These are phyloP conservation scores for Ophiothrix spiculata DNA, from an alignment of 35 echinoderm and acorn worm genomes.

Conservation along the genomic window DNA sequence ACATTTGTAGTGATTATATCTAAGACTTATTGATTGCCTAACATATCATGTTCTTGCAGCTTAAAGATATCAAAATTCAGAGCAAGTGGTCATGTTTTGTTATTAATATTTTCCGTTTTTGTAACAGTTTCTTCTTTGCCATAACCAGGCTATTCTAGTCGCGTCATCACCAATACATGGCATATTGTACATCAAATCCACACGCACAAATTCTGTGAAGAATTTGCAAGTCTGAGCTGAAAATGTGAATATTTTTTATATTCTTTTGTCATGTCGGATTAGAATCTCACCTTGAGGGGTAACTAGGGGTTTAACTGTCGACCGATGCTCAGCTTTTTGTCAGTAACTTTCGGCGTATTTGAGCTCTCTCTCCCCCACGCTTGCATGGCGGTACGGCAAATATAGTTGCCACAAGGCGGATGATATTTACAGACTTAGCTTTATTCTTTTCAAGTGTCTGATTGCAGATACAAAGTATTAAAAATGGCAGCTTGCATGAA, in stretches of 20 bases:
- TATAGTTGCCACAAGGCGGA: not conserved
- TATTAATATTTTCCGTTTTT: not conserved
- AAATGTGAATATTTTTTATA: not conserved
- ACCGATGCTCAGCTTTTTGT: not conserved
- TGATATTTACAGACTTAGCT: not conserved
- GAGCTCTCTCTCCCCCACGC: conserved; percentile 11
- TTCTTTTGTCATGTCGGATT: not conserved
- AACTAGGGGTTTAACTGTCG: not conserved
- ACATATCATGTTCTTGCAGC: not conserved
- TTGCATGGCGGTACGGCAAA: not conserved
- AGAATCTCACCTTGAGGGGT: not conserved
- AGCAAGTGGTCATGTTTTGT: conserved; percentile 7
- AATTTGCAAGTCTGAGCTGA: not conserved
- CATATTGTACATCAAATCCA: conserved; percentile 1
- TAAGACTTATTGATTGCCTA: not conserved
- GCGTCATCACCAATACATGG: too few relatives aligned
- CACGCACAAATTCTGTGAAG: not conserved
- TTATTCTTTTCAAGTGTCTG: conserved; percentile 5
- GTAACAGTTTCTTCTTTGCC: not conserved
- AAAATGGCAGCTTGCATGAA: conserved; percentile 12
- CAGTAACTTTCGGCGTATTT: conserved; percentile 8
- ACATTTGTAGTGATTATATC: conserved; percentile 1
- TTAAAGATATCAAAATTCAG: not conserved
- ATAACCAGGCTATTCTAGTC: not conserved
- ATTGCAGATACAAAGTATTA: not conserved